These are phyloP conservation scores for Dipodomys ordii DNA, from an alignment of 2,113 vertebrate species.

Conservation along the genomic window DNA sequence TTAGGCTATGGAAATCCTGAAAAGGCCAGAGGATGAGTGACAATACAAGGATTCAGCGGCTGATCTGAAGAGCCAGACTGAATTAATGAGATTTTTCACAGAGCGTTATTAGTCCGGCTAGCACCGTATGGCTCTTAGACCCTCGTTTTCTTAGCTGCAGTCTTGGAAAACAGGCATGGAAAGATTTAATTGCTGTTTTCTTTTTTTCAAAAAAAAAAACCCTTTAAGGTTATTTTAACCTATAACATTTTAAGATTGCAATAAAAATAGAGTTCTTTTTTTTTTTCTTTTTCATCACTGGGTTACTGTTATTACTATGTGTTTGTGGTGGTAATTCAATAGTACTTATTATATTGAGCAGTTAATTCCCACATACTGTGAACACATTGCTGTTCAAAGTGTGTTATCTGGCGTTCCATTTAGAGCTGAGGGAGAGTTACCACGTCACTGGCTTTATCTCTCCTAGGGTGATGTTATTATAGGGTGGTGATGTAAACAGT, in stretches of 20 bases:
- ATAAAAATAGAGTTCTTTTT: conserved; percentile 83
- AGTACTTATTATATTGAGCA: conserved; percentile 88
- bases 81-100: conserved; percentile 99
- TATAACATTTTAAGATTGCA: conserved; percentile 86
- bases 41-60: conserved; percentile 98
- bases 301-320: conserved; percentile 81
- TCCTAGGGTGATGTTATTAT: conserved; percentile 87
- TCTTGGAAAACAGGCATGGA: conserved; percentile 92
- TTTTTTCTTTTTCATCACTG: conserved; percentile 67
- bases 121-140: conserved; percentile 86
- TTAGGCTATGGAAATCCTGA: conserved; percentile 94
- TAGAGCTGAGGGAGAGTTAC: conserved; percentile 83
- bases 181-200: conserved; percentile 90
- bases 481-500: conserved; percentile 85
- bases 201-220: conserved; percentile 81
- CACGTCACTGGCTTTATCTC: conserved; percentile 82
- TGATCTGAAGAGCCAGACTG: conserved; percentile 95
- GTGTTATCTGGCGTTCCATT: conserved; percentile 87
- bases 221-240: conserved; percentile 88
- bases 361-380: conserved; percentile 91
- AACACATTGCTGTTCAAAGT: conserved; percentile 89
- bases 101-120: conserved; percentile 95
- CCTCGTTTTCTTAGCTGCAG: conserved; percentile 86
- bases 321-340: conserved; percentile 85
- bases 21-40: conserved; percentile 97